Conservation (phyloP, 2,113 vertebrate genomes). For the Crypturellus undulatus region DNA sequence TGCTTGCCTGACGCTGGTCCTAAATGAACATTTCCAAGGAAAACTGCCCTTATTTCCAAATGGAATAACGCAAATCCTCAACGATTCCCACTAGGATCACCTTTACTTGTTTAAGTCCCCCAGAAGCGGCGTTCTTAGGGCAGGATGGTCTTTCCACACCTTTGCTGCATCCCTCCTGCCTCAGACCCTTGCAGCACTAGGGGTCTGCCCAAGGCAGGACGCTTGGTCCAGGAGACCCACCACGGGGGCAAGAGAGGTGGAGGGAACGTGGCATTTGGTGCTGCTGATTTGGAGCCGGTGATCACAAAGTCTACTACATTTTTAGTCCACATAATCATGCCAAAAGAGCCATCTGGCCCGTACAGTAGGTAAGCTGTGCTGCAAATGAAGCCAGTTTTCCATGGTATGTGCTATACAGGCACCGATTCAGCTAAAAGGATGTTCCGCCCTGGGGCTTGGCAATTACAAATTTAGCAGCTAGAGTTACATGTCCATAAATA, state of each 20-base stretch:
- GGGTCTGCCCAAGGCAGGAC: neutral
- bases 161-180: neutral
- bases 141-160: neutral
- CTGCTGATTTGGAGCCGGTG: neutral
- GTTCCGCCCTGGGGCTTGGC: conserved; percentile 52
- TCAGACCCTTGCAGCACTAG: neutral
- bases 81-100: neutral
- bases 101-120: neutral
- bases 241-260: neutral
- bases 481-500: conserved; percentile 58
- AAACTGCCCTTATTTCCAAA: neutral
- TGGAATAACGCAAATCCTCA: neutral
- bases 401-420: neutral
- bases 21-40: neutral
- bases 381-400: conserved; percentile 38
- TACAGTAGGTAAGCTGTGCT: neutral
- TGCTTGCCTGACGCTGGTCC: neutral
- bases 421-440: conserved; percentile 59
- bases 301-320: neutral
- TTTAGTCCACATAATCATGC: neutral
- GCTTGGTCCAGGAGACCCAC: neutral
- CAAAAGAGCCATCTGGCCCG: neutral
- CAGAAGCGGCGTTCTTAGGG: neutral
- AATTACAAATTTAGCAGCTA: conserved; percentile 63
- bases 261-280: neutral